These are phyloP conservation scores for Pandion haliaetus DNA, from an alignment of 2,113 vertebrate genomes.

Conservation along the genomic window DNA sequence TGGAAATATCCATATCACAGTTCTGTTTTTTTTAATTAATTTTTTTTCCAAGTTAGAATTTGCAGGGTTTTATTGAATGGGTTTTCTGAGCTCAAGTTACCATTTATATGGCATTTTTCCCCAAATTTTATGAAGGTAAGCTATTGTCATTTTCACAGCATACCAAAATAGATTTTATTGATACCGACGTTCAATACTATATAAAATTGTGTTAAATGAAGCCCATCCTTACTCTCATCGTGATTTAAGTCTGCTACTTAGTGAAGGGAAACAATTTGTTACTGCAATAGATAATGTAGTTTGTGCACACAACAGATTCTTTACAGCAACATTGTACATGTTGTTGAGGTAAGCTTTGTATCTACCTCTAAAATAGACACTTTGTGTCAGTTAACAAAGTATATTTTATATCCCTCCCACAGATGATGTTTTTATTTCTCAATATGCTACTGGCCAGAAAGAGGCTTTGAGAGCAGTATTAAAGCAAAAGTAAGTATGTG, in stretches of 20 bases:
- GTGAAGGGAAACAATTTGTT: neutral
- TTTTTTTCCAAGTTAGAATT: neutral
- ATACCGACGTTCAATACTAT: neutral
- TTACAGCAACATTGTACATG: neutral
- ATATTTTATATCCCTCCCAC: slow-evolving; percentile 9
- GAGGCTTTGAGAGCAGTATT: slow-evolving; percentile 77
- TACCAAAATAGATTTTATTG: neutral
- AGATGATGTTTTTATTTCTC: slow-evolving; percentile 83
- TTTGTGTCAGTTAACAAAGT: neutral
- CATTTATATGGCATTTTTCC: neutral
- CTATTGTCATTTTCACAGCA: neutral
- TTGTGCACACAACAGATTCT: neutral
- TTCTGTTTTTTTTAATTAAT: neutral
- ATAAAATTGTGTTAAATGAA: neutral
- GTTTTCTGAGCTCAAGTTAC: neutral
- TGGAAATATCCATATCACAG: neutral
- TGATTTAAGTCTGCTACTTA: neutral
- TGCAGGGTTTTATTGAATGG: neutral
- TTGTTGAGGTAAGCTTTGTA: neutral
- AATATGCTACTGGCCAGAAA: slow-evolving; percentile 79
- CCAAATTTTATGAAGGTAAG: neutral
- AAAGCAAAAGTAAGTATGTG: slow-evolving; percentile 83
- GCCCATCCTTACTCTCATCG: neutral
- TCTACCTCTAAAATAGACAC: neutral
- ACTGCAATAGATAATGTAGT: neutral